Base-by-base conservation (phyloP, 2,888 invertebrate species). In the Synanthedon andrenaeformis region DNA sequence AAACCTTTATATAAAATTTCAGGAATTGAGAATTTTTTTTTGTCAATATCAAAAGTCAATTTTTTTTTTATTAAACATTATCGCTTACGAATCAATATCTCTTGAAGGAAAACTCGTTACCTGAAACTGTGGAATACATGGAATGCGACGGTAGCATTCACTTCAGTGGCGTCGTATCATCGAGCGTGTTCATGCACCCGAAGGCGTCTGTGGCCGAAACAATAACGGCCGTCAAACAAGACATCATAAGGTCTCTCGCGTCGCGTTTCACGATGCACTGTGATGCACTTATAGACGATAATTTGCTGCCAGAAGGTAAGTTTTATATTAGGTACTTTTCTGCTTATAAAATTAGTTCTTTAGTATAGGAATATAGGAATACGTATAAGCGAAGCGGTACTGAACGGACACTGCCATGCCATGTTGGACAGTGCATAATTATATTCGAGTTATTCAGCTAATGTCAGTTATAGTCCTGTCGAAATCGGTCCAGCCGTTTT, bases 211-310 rank as follows among this genome's bases (percentile, higher is more conserved):
- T 96, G 35, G 86, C 85, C 51, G 93, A 94, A 70, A 93, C 93
- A 1, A 90, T 92, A 23, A 78, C 82, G 60, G 94, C 94, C 19
- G 89, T 97, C 11, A 93, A 93, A 68, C 91, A 94, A 72, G 97
- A 98, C 70, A 91, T 97, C 23, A 88, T 96, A 59, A 89, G 97
- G 56, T 97, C 97, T 53, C 81, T 97, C 55, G 91, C 93, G 11
- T 92, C 96, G 11, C 89, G 97, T 58, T 91, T 97, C 69, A 96
- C 96, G 66, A 94, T 97, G 90, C 95, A 97, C 71, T 96, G 96
- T 89, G 97, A 97, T 79, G 96, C 96, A 54, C 86, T 97, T 53
- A 94, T 96, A 62, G 95, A 95, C 78, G 95, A 95, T 72, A 91
- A 91, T 72, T 87, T 91, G 55, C 86, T 91, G 51, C 91, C 92